These are phyloP conservation scores for Hippoglossus stenolepis DNA, from an alignment of 2,113 vertebrate genomes.

Conservation along the genomic window DNA sequence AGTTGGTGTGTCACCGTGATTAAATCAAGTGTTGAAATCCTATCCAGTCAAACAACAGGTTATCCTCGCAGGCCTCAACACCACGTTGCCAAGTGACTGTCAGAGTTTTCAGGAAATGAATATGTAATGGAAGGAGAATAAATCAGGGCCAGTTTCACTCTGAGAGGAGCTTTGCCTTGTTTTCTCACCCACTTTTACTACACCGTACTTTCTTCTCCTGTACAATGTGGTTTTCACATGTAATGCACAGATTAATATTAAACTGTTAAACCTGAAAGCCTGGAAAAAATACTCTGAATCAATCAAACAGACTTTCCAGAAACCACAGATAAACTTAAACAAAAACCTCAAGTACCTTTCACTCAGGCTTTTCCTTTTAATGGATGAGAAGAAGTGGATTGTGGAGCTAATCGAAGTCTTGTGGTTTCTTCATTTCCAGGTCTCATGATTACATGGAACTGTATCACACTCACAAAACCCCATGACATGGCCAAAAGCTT, in stretches of 20 bases:
- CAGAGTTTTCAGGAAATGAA: constrained; percentile 12
- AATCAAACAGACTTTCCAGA: not conserved
- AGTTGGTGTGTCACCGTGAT: constrained; percentile 45
- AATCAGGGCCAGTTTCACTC: constrained; percentile 1
- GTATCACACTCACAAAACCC: constrained; percentile 42
- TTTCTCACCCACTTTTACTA: not conserved
- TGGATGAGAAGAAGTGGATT: constrained; percentile 34
- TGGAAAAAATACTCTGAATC: too few relatives aligned
- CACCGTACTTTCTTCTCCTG: too few relatives aligned
- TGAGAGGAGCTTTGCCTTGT: not conserved
- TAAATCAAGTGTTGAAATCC: constrained; percentile 47
- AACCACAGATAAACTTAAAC: not conserved
- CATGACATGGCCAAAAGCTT: constrained; percentile 63
- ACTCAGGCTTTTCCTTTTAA: constrained; percentile 9
- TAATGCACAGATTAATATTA: not conserved
- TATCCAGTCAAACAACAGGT: constrained; percentile 28
- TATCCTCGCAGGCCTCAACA: not conserved
- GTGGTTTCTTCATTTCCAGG: constrained; percentile 66
- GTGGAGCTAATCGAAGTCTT: constrained; percentile 74
- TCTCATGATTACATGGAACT: constrained; percentile 68
- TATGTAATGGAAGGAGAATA: not conserved
- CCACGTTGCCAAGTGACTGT: not conserved
- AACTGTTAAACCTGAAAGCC: not conserved
- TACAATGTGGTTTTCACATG: too few relatives aligned
- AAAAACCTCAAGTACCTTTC: constrained; percentile 8